These are phyloP conservation scores for Conus betulinus DNA, from an alignment of 1,140 invertebrate species.

Conservation along the genomic window DNA sequence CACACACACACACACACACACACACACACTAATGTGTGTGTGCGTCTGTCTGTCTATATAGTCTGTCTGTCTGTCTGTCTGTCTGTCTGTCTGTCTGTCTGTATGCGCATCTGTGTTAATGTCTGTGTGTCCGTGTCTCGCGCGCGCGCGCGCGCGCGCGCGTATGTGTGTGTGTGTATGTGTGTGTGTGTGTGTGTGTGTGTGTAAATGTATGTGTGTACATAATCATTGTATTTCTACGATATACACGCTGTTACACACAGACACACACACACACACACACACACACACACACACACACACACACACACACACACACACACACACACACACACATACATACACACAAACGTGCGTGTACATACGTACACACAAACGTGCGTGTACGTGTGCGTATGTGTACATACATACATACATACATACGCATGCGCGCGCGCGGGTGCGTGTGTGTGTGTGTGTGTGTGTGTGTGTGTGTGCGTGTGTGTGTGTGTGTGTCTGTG, in stretches of 20 bases:
- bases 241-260: too few species aligned
- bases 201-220: neutral
- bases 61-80: conserved; percentile 13
- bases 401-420: neutral
- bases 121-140: neutral
- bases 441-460: too few species aligned
- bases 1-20: conserved; percentile 13
- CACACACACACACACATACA: conserved; percentile 7
- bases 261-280: neutral
- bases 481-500: too few species aligned
- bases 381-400: too few species aligned
- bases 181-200: conserved; percentile 5
- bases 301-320: neutral
- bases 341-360: neutral
- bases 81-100: conserved; percentile 14
- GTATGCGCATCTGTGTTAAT: conserved; percentile 13
- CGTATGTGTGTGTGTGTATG: neutral
- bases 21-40: neutral
- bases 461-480: too few species aligned
- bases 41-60: neutral
- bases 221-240: neutral
- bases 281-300: neutral
- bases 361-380: neutral
- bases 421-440: too few species aligned
- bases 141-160: neutral